Conservation (phyloP, 1,140 invertebrate species). For the Megalopta genalis region DNA sequence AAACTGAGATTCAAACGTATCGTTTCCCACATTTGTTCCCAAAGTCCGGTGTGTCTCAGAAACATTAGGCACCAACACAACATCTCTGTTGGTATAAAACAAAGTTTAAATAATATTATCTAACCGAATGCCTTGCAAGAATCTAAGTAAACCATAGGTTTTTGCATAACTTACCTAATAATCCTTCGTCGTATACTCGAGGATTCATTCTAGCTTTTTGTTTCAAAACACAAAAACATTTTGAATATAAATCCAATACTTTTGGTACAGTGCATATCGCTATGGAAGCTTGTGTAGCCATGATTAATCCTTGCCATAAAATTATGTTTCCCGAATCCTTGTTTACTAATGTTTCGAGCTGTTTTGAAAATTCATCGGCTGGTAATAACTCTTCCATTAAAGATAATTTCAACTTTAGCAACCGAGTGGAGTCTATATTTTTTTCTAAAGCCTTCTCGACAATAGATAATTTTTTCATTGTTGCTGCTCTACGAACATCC, state of each 20-base stretch:
- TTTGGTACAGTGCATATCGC: constrained; percentile 82
- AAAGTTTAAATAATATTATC: constrained; percentile 8
- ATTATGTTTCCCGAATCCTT: constrained; percentile 81
- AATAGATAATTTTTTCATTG: constrained; percentile 81
- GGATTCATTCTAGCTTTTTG: constrained; percentile 72
- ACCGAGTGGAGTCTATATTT: constrained; percentile 77
- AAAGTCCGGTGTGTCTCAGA: constrained; percentile 84
- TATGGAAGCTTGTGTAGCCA: constrained; percentile 82
- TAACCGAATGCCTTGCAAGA: neutral
- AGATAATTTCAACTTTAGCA: constrained; percentile 79
- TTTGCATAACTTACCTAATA: constrained; percentile 67
- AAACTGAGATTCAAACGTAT: constrained; percentile 82
- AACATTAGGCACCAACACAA: constrained; percentile 83
- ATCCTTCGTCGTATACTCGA: constrained; percentile 65
- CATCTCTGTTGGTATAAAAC: constrained; percentile 71
- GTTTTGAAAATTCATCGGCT: constrained; percentile 76
- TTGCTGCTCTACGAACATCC: constrained; percentile 69
- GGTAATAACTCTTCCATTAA: constrained; percentile 80
- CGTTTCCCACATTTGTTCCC: constrained; percentile 84
- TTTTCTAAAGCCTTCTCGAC: constrained; percentile 81
- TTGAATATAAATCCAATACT: constrained; percentile 81
- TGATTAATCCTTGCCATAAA: constrained; percentile 83
- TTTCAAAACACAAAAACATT: constrained; percentile 81
- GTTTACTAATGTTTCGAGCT: constrained; percentile 79
- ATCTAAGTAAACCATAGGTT: constrained; percentile 17